Evolutionary conservation across 92 coral and sea anemone species (phyloP).

Genomic region (Epizoanthus ramosus): DNA sequence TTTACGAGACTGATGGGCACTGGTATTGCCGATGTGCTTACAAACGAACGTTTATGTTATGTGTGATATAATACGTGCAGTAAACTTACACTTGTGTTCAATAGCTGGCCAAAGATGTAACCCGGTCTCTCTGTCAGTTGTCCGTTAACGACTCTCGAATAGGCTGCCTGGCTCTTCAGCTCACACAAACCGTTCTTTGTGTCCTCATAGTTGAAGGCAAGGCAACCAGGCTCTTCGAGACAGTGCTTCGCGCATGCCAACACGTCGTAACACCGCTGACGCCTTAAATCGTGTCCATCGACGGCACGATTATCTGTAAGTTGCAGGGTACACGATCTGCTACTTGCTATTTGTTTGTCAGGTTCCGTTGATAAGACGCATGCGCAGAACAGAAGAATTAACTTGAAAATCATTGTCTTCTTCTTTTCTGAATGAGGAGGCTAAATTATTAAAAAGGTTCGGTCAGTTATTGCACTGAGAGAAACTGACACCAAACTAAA

Average conservation of each 20-base stretch:
- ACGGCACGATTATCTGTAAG: conserved; percentile 58
- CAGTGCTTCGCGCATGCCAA: conserved; percentile 76
- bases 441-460: too few species aligned
- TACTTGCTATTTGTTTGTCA: conserved; percentile 6
- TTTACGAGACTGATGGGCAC: too few species aligned
- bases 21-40: too few species aligned
- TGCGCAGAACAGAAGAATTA: conserved; percentile 14
- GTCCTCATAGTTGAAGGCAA: conserved; percentile 72
- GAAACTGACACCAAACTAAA: too few species aligned
- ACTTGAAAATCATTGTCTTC: not conserved
- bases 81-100: conserved; percentile 13
- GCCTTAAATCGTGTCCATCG: conserved; percentile 48
- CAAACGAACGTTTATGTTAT: too few species aligned
- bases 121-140: conserved; percentile 18
- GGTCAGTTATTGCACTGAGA: too few species aligned
- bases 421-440: too few species aligned
- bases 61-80: too few species aligned
- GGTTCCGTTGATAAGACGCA: not conserved
- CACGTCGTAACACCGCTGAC: conserved; percentile 60
- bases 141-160: not conserved
- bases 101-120: conserved; percentile 29
- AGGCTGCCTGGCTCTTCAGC: conserved; percentile 28
- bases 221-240: conserved; percentile 52
- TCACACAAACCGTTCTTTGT: conserved; percentile 57
- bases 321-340: conserved; percentile 49